Conservation (phyloP, 2,113 vertebrate species). For the Sialia sialis region DNA sequence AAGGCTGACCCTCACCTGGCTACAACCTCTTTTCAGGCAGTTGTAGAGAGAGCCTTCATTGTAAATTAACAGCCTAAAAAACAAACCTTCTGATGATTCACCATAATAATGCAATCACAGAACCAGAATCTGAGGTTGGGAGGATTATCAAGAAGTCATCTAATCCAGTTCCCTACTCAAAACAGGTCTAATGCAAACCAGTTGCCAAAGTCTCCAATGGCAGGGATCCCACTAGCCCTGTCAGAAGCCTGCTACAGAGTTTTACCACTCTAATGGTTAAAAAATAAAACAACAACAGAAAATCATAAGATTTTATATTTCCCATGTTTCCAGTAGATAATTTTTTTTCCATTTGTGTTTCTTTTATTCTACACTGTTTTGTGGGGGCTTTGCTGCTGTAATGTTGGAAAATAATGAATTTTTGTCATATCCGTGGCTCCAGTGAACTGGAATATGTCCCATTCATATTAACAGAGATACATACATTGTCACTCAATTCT, state of each 20-base stretch:
- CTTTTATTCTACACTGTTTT: background rate
- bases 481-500: background rate
- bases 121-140: background rate
- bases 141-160: background rate
- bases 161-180: background rate
- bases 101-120: background rate
- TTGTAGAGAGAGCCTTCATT: background rate
- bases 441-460: background rate
- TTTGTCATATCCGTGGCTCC: background rate
- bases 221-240: background rate
- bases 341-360: background rate
- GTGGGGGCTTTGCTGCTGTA: background rate
- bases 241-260: too few species aligned
- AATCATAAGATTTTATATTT: background rate
- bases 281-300: background rate
- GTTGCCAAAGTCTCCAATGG: background rate
- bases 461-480: background rate
- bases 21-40: background rate
- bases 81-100: background rate
- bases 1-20: rapidly evolving
- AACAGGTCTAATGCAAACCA: background rate
- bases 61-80: background rate
- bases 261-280: background rate
- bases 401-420: background rate
- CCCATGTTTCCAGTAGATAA: background rate